Conservation (phyloP, 2,888 invertebrate species). For the Platypus cylindrus region DNA sequence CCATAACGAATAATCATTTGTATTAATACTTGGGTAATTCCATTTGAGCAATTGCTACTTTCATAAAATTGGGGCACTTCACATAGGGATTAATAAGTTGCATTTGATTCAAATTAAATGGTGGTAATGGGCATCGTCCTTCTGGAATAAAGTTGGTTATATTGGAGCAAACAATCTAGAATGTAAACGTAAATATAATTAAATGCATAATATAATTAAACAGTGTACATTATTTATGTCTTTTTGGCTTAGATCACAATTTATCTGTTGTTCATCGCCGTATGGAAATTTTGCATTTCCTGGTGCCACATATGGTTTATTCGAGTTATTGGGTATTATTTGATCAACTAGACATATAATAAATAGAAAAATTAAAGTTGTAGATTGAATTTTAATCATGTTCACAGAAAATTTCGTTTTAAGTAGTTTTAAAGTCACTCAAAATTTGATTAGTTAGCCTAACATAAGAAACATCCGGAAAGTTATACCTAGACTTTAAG, state of each 20-base stretch:
- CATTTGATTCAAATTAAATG: slow-evolving; percentile 6
- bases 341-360: too few species aligned
- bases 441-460: too few species aligned
- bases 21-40: too few species aligned
- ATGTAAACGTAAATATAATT: too few species aligned
- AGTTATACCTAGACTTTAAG: too few species aligned
- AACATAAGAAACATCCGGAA: too few species aligned
- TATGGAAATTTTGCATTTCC: slow-evolving; percentile 18
- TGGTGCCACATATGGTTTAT: slow-evolving; percentile 14
- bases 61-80: slow-evolving; percentile 16
- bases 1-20: too few species aligned
- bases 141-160: slow-evolving; percentile 4
- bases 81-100: slow-evolving; percentile 15
- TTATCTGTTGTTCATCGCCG: slow-evolving; percentile 18
- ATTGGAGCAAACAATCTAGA: slow-evolving; percentile 13
- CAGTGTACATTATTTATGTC: slow-evolving; percentile 15
- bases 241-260: slow-evolving; percentile 12
- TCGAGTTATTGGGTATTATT: too few species aligned
- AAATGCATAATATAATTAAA: too few species aligned
- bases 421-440: too few species aligned
- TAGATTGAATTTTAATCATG: not conserved
- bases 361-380: not conserved
- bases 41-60: too few species aligned
- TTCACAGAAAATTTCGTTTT: slow-evolving; percentile 3
- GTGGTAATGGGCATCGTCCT: slow-evolving; percentile 12